Base-by-base conservation (phyloP, 2,797 vertebrate species). In the Prunella strophiata region DNA sequence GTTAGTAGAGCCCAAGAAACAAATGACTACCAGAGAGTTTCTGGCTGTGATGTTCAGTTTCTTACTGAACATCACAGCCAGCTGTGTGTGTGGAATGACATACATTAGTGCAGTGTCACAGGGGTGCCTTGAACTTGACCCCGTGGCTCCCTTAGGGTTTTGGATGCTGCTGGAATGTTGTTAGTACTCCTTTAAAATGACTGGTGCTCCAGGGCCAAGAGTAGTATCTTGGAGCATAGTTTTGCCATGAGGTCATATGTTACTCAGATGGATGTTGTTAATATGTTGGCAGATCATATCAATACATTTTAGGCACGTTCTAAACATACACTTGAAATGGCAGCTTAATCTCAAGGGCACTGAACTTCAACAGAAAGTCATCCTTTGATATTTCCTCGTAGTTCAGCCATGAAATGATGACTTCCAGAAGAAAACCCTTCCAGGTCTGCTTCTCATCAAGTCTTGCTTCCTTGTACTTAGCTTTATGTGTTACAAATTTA, bases 271-370 rank as follows among this genome's bases (percentile, higher is more conserved):
- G 70, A 85, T 84, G 50, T 67, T 78, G 50, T 91, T 93, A 34
- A 38, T 72, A 68, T 38, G 73, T 62, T 95, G 91, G 78, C 52
- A 26, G 78, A 73, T 92, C 58, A 9, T 89, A 85, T 83, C 70
- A 51, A 80, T 92, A 51, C 38, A 27, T 94, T 94, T 95, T 85
- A 91, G 89, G 45, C 73, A 55, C 90, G 48, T 94, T 94, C 92
- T 96, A 91, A 96, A 93, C 30, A 22, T 81, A 29, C 40, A 52
- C 62, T 85, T 94, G 85, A 94, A 96, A 89, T 88, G 76, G 80
- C 86, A 85, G 72, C 72, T 80, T 94, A 89, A 96, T 94, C 76
- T 95, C 73, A 47, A 94, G 79, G 78, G 45, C 88, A 65, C 77
- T 93, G 78, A 89, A 92, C 82, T 93, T 68, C 7, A 40, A 73